Conservation (phyloP, 2,113 vertebrate species). For the Tenrec ecaudatus region DNA sequence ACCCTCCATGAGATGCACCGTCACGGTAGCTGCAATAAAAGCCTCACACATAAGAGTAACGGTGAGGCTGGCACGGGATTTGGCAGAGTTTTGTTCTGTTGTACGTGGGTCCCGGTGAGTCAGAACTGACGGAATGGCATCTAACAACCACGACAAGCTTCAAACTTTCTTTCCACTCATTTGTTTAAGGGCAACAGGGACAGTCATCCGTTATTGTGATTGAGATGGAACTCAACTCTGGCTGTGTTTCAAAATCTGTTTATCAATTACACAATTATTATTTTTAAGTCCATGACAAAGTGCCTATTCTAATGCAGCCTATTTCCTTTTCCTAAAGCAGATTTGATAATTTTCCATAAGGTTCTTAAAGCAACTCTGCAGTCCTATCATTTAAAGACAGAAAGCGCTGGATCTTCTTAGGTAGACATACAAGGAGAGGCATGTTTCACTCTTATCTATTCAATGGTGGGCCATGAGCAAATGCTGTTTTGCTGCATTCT, state of each 20-base stretch:
- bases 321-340: constrained; percentile 44
- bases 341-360: neutral
- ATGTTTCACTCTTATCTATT: neutral
- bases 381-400: constrained; percentile 41
- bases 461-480: constrained; percentile 2
- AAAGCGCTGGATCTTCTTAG: neutral
- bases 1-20: too few species aligned
- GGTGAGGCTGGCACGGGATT: too few species aligned
- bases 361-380: neutral
- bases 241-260: neutral
- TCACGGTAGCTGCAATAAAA: too few species aligned
- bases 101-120: too few species aligned
- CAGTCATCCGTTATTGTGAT: neutral
- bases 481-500: constrained; percentile 22
- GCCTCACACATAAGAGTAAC: too few species aligned
- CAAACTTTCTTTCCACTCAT: neutral
- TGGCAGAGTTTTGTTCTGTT: too few species aligned
- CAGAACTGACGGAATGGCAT: too few species aligned
- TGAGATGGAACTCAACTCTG: neutral
- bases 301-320: neutral
- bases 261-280: neutral
- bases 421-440: neutral
- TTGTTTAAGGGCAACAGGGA: neutral
- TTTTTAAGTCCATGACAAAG: neutral
- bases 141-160: too few species aligned